Percentiles rank a stretch among this genome's conserved stretches.
Evolutionary conservation across 2,888 invertebrate genomes (phyloP).

Genomic region (Dyspetes luteomarginatus): DNA sequence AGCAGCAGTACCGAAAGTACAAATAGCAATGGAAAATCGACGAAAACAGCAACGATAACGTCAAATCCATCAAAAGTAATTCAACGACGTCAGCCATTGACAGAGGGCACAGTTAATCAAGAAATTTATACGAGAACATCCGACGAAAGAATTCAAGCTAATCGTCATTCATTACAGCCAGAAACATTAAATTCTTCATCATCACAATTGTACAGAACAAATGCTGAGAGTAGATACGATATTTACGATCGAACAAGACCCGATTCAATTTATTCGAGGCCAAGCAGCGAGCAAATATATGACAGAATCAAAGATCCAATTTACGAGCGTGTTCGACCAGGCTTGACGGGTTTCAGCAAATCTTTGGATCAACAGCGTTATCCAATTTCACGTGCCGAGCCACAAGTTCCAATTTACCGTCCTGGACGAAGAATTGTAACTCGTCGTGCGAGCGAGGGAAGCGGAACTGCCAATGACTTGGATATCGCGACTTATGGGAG

Average conservation of each 20-base stretch:
- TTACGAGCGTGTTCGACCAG: slow-evolving; percentile 79
- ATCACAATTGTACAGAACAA: slow-evolving; percentile 59
- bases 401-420: slow-evolving; percentile 80
- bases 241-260: slow-evolving; percentile 78
- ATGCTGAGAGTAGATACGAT: slow-evolving; percentile 71
- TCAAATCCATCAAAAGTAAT: too few species aligned
- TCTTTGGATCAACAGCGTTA: slow-evolving; percentile 75
- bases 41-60: slow-evolving; percentile 24
- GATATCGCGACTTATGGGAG: slow-evolving; percentile 76
- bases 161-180: slow-evolving; percentile 62
- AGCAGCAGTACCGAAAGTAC: slow-evolving; percentile 4
- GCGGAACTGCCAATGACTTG: slow-evolving; percentile 77
- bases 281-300: slow-evolving; percentile 82
- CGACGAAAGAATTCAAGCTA: slow-evolving; percentile 59
- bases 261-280: slow-evolving; percentile 84
- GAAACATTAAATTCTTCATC: slow-evolving; percentile 30
- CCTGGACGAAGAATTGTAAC: slow-evolving; percentile 74
- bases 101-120: slow-evolving; percentile 39
- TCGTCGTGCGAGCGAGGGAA: slow-evolving; percentile 85
- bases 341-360: slow-evolving; percentile 74
- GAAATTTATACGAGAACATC: slow-evolving; percentile 39
- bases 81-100: slow-evolving; percentile 47
- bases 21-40: not conserved
- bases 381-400: slow-evolving; percentile 80
- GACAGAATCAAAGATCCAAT: slow-evolving; percentile 81